A percentile compares a stretch with the other conserved stretches of the same genome.
Conservation (phyloP, 2,797 vertebrate genomes). For the Chrosomus eos region DNA sequence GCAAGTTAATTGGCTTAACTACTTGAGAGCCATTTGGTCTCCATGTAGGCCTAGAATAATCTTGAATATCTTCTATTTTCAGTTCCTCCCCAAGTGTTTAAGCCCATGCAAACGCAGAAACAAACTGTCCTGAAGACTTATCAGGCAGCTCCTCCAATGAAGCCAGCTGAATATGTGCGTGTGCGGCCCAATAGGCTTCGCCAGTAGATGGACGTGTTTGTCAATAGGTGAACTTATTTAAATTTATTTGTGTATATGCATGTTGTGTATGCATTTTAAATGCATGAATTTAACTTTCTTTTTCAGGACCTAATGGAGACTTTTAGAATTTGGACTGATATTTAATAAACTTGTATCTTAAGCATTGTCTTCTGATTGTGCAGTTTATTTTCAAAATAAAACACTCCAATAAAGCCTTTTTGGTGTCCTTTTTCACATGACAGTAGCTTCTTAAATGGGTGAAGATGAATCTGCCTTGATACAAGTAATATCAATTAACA, state of each 20-base stretch:
- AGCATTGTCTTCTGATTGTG: not conserved
- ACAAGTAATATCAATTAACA: not conserved
- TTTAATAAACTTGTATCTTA: not conserved
- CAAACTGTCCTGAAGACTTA: too few relatives aligned
- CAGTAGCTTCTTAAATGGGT: not conserved
- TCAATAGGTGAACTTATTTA: not conserved
- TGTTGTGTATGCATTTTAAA: not conserved
- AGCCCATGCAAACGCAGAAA: not conserved
- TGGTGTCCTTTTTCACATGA: not conserved
- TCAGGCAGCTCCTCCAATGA: not conserved
- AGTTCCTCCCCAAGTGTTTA: conserved; percentile 1
- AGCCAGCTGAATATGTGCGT: not conserved
- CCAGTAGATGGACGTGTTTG: not conserved
- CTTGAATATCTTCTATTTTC: not conserved
- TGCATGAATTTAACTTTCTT: not conserved
- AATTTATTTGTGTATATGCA: not conserved
- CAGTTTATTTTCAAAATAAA: not conserved
- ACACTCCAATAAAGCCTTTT: not conserved
- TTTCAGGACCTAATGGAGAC: conserved; percentile 2
- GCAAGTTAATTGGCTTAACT: not conserved
- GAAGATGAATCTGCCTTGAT: not conserved
- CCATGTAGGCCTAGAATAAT: not conserved
- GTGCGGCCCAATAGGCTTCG: not conserved
- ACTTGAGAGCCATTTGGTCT: not conserved
- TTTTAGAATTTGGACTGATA: not conserved